Base-by-base conservation (phyloP, 2,888 invertebrate genomes). In the Lasioglossum leucozonium region DNA sequence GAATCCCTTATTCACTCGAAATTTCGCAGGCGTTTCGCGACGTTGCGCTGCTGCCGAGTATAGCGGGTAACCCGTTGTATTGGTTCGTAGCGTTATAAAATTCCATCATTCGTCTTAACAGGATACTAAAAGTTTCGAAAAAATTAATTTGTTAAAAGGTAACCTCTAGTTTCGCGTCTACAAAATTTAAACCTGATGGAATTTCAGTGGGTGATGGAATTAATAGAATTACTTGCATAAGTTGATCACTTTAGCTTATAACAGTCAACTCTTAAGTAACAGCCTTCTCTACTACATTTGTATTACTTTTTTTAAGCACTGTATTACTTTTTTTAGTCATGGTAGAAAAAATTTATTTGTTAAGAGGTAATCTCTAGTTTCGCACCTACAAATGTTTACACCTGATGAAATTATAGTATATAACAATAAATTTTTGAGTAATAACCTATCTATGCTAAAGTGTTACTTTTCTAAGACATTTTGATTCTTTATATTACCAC, bases 1-100 rank as follows among this genome's bases (percentile, higher is more conserved):
- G 76, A 74, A 83, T 77, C 82, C 69, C 42, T 79, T 77, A 83
- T 79, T 83, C 85, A 26, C 62, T 42, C 51, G 69, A 78, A 72
- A 84, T 81, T 75, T 84, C 77, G 22, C 72, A 72, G 30, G 8
- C 16, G 11, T 37, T 30, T 65, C 34, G 40, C 72, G 30, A 72
- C 30, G 72, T 30, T 67, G 18, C 22, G 72, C 40, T 67, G 18
- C 22, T n/a, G 4, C 4, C 18, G 16, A 44, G 51, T 44, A n/a
- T 26, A 67, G 6, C 65, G 26, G 6, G 34, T 22, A 0, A 69
- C 37, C 18, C 42, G 1, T 34, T 18, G 51, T 37, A 77, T 76
- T 34, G 55, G 77, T 69, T 83, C 37, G 67, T 67, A 67, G 55
- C 30, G 65, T 69, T 72, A 26, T 13, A 26, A 58, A 58, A 18